Base-by-base conservation (phyloP, 2,888 invertebrate genomes). In the Mactromeris polynyma region DNA sequence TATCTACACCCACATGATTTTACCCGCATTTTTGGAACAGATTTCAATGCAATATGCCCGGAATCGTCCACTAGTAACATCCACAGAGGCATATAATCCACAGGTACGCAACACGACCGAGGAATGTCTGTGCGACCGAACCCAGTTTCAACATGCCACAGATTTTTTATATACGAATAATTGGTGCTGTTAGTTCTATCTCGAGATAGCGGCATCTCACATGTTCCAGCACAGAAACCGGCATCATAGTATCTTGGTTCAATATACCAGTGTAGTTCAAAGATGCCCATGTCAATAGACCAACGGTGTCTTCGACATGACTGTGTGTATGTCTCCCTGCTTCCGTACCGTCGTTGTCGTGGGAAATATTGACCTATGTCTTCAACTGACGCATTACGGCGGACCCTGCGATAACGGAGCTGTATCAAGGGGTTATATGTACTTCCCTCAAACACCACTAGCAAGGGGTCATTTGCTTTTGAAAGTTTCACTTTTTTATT, bases 1-100 rank as follows among this genome's bases (percentile, higher is more conserved):
- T 73, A 86, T 51, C 86, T 40, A 54, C 91, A 91, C 0, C 89
- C 89, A 77, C 91, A 91, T 9, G 84, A 80, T 31, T 78, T 88
- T 21, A 91, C 89, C 36, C 38, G 81, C 88, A 91, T 91, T 33
- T 91, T 78, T 31, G 83, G 77, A 36, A 91, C 40, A 21, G 38
- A 19, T 79, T 46, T 73, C 2, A 91, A 36, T 9, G 81, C 88
- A 33, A 11, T 21, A 2, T 88, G 82, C 6, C 40, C 26, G 19
- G 31, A 17, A 46, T 40, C 36, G 6, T 42, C n/a, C 1, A 46
- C 40, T 9, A 86, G 9, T 73, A 88, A 88, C 19, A 86, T n/a
- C n/a, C 89, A 83, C 14, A 81, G 80, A 0, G 88, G 83, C 9
- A 81, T 51, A 64, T 88, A 91, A 6, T 83, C 78, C 0, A 89